phyloP scores from a whole-genome alignment of 2,113 vertebrate genomes.

The Salvelinus fontinalis region DNA sequence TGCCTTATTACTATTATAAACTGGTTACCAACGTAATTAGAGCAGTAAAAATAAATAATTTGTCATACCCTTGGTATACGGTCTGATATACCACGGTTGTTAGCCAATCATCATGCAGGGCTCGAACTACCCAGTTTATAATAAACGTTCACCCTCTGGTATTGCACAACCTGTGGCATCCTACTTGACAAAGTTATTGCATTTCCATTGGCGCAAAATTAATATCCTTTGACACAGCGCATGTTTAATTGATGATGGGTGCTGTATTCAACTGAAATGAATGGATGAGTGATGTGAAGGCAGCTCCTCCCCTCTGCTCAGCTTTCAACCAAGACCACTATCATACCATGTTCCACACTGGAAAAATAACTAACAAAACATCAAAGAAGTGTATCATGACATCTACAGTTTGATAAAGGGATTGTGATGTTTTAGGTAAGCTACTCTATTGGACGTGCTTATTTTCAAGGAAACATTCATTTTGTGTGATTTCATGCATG shows the following conservation, averaged over 20 bases:
- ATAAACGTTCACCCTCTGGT: neutral
- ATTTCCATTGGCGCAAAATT: neutral
- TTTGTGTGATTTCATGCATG: neutral
- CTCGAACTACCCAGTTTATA: neutral
- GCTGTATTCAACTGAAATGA: neutral
- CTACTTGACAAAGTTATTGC: neutral
- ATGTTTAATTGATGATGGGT: constrained; percentile 2
- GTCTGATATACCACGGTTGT: no score
- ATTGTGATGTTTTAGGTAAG: neutral
- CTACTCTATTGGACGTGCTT: neutral
- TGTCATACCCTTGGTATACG: no score
- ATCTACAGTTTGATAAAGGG: neutral
- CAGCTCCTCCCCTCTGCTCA: neutral
- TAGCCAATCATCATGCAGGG: no score
- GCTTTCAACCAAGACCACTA: neutral
- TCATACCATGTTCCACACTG: neutral
- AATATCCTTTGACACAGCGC: neutral
- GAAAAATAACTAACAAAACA: neutral
- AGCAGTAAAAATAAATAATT: no score
- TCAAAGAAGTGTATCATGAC: neutral
- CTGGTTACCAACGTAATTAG: no score
- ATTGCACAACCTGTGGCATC: neutral
- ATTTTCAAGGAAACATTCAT: neutral
- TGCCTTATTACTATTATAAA: no score
- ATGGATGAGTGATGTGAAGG: neutral